Evolutionary conservation across 2,888 invertebrate genomes (phyloP).

Genomic region (Orthosia gothica): DNA sequence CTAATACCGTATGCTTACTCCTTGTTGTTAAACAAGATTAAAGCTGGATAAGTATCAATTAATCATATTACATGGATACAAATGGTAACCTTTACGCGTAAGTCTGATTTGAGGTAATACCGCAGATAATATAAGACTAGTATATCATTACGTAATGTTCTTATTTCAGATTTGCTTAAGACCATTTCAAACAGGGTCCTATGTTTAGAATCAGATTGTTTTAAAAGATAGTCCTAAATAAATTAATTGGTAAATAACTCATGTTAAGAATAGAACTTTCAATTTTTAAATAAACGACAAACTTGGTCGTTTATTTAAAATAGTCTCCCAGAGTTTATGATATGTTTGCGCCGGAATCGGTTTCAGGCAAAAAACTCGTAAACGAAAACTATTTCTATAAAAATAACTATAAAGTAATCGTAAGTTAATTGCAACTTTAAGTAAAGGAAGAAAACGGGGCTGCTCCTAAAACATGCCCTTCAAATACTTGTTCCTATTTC

Average conservation of each 20-base stretch:
- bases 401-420: slow-evolving; percentile 20
- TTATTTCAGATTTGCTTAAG: background rate
- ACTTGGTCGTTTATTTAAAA: slow-evolving; percentile 15
- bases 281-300: slow-evolving; percentile 39
- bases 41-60: background rate
- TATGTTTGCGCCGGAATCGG: slow-evolving; percentile 20
- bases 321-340: slow-evolving; percentile 19
- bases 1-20: too few relatives aligned
- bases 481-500: slow-evolving; percentile 34
- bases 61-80: background rate
- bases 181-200: background rate
- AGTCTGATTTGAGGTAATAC: background rate
- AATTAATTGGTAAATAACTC: background rate
- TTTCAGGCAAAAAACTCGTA: background rate
- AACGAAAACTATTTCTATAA: slow-evolving; percentile 24
- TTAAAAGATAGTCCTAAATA: background rate
- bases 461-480: slow-evolving; percentile 27
- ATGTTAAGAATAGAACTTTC: background rate
- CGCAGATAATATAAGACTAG: too few relatives aligned
- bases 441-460: slow-evolving; percentile 18
- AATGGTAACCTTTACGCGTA: background rate
- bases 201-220: slow-evolving; percentile 1
- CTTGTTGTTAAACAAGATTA: too few relatives aligned
- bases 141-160: background rate
- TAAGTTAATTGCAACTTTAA: slow-evolving; percentile 28